Percentiles rank a stretch among this genome's conserved stretches.
phyloP scores from a whole-genome alignment of 2,797 vertebrate genomes.

The Onychomys torridus region DNA sequence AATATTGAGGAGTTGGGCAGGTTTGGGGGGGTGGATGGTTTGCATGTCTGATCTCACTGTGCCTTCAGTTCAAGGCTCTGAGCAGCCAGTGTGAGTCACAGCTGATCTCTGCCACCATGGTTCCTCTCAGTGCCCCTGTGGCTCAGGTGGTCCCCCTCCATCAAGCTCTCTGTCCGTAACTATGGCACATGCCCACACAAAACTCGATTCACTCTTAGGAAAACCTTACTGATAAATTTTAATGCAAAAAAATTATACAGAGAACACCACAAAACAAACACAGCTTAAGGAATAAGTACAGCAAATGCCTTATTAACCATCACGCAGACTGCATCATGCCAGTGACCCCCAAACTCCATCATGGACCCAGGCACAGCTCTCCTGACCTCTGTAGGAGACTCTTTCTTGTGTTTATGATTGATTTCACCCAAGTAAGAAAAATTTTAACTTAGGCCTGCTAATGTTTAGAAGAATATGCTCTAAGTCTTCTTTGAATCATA shows the following conservation, averaged over 20 bases:
- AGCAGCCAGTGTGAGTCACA: not conserved
- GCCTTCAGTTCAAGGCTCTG: not conserved
- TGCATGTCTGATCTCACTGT: not conserved
- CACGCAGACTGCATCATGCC: not conserved
- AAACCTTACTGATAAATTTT: not conserved
- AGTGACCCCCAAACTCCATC: not conserved
- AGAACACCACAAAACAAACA: constrained; percentile 14
- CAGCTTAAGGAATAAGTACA: not conserved
- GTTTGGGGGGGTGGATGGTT: not conserved
- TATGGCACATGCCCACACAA: not conserved
- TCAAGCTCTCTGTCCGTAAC: not conserved
- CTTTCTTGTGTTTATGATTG: not conserved
- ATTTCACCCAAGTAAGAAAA: constrained; percentile 28
- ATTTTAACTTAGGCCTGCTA: not conserved
- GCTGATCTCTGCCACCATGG: not conserved
- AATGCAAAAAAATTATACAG: not conserved
- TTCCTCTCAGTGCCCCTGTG: not conserved
- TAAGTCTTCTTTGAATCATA: not conserved
- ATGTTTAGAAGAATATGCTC: not conserved
- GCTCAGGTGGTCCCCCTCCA: not conserved
- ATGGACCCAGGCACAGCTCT: not conserved
- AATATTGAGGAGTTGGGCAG: not conserved
- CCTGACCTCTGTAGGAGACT: not conserved
- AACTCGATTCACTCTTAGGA: not conserved
- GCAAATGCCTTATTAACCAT: not conserved